phyloP scores from a whole-genome alignment of 2,888 invertebrate species.

The Acheta domesticus region DNA sequence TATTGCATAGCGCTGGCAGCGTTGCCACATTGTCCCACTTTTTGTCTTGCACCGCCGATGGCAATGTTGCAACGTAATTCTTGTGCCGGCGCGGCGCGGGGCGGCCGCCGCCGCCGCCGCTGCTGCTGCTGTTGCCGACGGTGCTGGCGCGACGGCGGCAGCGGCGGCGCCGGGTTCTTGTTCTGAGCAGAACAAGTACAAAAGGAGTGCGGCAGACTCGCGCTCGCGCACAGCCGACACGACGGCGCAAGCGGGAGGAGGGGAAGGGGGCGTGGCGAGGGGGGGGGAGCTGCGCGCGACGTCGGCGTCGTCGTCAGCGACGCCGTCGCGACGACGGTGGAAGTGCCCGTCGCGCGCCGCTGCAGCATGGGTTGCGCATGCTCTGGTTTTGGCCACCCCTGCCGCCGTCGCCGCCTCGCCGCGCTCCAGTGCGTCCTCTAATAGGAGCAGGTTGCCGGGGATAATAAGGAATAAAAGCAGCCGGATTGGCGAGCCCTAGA shows the following conservation, averaged over 20 bases:
- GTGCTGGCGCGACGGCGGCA: neutral
- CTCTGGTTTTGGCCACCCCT: neutral
- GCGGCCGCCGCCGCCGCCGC: too few species aligned
- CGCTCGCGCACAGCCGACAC: neutral
- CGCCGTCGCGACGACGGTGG: neutral
- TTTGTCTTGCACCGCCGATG: conserved; percentile 18
- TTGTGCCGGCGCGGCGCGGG: neutral
- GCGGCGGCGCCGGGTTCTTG: neutral
- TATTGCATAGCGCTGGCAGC: neutral
- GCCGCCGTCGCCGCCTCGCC: neutral
- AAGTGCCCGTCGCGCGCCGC: neutral
- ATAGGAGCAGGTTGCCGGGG: neutral
- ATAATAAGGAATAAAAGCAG: conserved; percentile 7
- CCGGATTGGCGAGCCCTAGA: neutral
- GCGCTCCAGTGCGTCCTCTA: neutral
- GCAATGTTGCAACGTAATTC: conserved; percentile 9
- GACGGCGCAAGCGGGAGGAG: neutral
- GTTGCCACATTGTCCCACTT: conserved; percentile 9
- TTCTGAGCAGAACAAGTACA: neutral
- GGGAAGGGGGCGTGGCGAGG: neutral
- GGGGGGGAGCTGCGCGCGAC: neutral
- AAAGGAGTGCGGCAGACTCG: neutral
- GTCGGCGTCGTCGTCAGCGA: too few species aligned
- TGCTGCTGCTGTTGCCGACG: neutral
- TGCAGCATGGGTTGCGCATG: too few species aligned